Evolutionary conservation across 2,888 invertebrate species (phyloP).

Genomic region (Abrostola triplasia): DNA sequence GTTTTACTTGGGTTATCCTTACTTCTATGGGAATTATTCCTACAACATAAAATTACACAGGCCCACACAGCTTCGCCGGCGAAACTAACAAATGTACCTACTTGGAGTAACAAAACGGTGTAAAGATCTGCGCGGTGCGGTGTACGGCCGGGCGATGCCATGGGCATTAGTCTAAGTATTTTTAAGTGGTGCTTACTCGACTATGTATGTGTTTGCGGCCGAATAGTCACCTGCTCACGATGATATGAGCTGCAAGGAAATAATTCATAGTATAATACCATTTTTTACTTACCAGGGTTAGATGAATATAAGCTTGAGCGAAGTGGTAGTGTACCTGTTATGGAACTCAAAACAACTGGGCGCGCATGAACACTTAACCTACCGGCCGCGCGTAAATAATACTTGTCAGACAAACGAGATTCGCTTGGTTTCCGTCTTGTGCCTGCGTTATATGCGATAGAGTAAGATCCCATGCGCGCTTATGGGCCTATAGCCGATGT

Average conservation of each 20-base stretch:
- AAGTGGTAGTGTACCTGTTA: not conserved
- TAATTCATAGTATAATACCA: slow-evolving; percentile 18
- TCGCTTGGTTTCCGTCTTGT: no score
- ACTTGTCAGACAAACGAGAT: no score
- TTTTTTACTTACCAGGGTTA: not conserved
- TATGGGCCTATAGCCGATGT: not conserved
- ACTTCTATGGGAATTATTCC: slow-evolving; percentile 81
- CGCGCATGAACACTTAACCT: not conserved
- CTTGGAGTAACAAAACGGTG: slow-evolving; percentile 34
- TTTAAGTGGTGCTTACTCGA: slow-evolving; percentile 82
- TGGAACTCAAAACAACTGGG: not conserved
- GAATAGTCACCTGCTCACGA: slow-evolving; percentile 86
- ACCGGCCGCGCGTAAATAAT: no score
- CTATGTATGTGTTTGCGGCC: slow-evolving; percentile 82
- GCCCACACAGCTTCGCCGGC: slow-evolving; percentile 64
- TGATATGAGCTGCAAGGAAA: slow-evolving; percentile 84
- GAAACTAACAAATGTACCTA: slow-evolving; percentile 41
- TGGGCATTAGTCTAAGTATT: slow-evolving; percentile 74
- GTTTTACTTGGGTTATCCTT: slow-evolving; percentile 79
- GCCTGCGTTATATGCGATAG: no score
- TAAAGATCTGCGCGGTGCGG: slow-evolving; percentile 32
- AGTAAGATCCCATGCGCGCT: not conserved
- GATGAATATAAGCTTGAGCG: slow-evolving; percentile 1
- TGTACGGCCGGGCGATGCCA: slow-evolving; percentile 50
- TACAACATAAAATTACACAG: slow-evolving; percentile 81